Evolutionary conservation across 2,888 invertebrate species (phyloP), one percentile per base, ranked within the genome.

Genomic region (Spialia ferax): DNA sequence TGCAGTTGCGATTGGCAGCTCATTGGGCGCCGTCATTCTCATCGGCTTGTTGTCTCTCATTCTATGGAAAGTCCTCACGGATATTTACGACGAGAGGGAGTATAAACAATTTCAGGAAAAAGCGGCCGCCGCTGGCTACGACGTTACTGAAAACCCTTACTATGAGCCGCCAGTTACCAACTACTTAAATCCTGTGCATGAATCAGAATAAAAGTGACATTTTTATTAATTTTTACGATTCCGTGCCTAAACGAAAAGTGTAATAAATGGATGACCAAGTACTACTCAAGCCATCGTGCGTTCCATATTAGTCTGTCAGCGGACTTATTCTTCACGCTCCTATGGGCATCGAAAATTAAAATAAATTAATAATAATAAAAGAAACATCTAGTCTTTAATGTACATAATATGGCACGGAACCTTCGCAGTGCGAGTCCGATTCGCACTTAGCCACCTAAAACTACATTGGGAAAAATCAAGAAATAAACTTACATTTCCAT

Each of bases 31-130:
- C 7, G 82, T 90, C 0, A 56, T 92, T 11, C 63, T 91, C 1
- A 80, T 91, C n/a, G 92, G 92, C 2, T 69, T 92, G 5, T 32
- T 89, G 45, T 87, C 90, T 1, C 75, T 87, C 0, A 74, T 91
- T 0, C 71, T 77, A 0, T 91, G 91, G 91, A 92, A 91, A 73
- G 70, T 89, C 5, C 60, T 87, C 6, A 81, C 89, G 1, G 85
- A 88, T 32, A 59, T 80, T 2, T 84, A 86, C 63, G 91, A 92
- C 63, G 80, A 82, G 59, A 82, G 77, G 13, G 91, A 91, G 72
- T 92, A 86, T 63, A 70, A 80, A 0, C 88, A 82, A 71, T 91
- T 91, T 52, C 75, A 75, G 8, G 60, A 78, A 1, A 79, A 84
- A 64, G 81, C 87, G 0, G 52, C 69, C n/a, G 77, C 76, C 0